These are phyloP conservation scores for Caenorhabditis sp. DNA, from an alignment of 2,888 invertebrate species.

Conservation along the genomic window DNA sequence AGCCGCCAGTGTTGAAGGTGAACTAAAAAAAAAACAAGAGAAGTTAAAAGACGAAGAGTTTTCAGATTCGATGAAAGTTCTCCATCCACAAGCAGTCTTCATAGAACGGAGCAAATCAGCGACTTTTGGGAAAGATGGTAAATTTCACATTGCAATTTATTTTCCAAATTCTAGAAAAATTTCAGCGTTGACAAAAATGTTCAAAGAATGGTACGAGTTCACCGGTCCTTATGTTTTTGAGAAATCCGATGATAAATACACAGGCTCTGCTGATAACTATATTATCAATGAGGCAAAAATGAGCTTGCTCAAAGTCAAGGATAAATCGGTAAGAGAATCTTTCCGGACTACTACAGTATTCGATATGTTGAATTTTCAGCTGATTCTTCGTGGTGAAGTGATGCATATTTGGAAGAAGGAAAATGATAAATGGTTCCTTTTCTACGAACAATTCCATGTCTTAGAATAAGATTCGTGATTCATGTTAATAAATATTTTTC, in stretches of 20 bases:
- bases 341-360: no score
- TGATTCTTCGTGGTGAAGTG: slow-evolving; percentile 31
- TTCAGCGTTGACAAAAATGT: slow-evolving; percentile 34
- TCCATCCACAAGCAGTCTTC: slow-evolving; percentile 35
- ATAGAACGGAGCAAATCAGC: slow-evolving; percentile 27
- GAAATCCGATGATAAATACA: slow-evolving; percentile 35
- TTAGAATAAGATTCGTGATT: slow-evolving; percentile 17
- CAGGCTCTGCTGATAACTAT: slow-evolving; percentile 21
- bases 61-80: slow-evolving; percentile 18
- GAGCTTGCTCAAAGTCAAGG: slow-evolving; percentile 24
- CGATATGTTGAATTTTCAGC: background rate
- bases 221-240: slow-evolving; percentile 35
- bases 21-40: no score
- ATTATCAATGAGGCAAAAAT: slow-evolving; percentile 30
- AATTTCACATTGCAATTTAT: no score
- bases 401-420: slow-evolving; percentile 40
- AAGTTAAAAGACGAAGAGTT: no score
- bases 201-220: slow-evolving; percentile 34
- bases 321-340: background rate
- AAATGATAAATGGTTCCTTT: slow-evolving; percentile 32
- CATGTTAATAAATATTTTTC: no score
- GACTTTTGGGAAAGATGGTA: slow-evolving; percentile 37
- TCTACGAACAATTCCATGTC: slow-evolving; percentile 36
- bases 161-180: no score
- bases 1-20: slow-evolving; percentile 26